Conservation (phyloP, 2,888 invertebrate genomes). For the Melanostoma scalare region DNA sequence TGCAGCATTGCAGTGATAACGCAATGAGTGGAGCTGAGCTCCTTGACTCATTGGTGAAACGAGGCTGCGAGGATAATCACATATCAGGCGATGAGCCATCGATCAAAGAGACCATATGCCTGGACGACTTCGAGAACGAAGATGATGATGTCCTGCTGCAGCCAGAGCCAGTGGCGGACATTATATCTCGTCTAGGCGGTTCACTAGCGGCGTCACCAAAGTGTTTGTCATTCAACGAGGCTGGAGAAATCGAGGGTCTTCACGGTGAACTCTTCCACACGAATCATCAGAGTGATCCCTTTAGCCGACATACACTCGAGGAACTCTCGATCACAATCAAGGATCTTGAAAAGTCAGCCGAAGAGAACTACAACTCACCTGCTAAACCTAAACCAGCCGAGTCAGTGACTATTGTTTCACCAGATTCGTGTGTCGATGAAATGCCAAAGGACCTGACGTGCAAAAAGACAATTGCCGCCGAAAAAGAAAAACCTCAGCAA, state of each 20-base stretch:
- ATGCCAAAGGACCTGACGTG: constrained; percentile 85
- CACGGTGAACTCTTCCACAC: constrained; percentile 80
- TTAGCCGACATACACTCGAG: constrained; percentile 77
- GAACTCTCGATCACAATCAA: constrained; percentile 84
- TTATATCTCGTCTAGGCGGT: constrained; percentile 86
- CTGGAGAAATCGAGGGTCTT: constrained; percentile 81
- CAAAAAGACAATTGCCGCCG: constrained; percentile 82
- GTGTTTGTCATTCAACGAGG: constrained; percentile 81
- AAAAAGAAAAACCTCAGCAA: constrained; percentile 79
- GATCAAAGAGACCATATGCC: constrained; percentile 75
- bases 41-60: constrained; percentile 85
- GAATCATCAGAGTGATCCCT: constrained; percentile 73
- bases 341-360: constrained; percentile 82
- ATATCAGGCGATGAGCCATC: constrained; percentile 76
- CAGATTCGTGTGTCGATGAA: constrained; percentile 82
- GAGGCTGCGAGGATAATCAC: constrained; percentile 85
- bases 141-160: constrained; percentile 83
- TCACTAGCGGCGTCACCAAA: constrained; percentile 83
- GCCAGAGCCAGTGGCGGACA: constrained; percentile 84
- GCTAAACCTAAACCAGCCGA: constrained; percentile 55
- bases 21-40: constrained; percentile 82
- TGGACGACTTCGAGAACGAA: constrained; percentile 83
- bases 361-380: constrained; percentile 71
- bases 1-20: constrained; percentile 81
- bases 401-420: constrained; percentile 73